Evolutionary conservation across 2,113 vertebrate species (phyloP).

Genomic region (Lonchura striata): DNA sequence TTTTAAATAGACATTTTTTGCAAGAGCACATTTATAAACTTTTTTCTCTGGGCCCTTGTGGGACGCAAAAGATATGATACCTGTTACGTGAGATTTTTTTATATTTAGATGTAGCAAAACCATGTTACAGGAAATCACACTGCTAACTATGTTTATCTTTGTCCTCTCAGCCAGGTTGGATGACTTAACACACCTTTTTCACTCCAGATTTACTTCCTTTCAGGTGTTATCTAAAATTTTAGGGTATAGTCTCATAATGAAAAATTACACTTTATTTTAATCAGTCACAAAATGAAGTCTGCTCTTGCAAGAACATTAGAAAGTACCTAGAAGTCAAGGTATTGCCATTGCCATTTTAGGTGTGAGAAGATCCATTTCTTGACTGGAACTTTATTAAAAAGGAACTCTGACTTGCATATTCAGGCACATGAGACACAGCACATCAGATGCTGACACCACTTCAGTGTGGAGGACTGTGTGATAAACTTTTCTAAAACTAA

Average conservation of each 20-base stretch:
- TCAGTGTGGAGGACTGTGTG: neutral
- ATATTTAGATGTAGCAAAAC: neutral
- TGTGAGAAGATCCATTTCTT: neutral
- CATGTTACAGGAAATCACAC: neutral
- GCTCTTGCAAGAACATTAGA: neutral
- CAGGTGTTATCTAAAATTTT: neutral
- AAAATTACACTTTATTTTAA: neutral
- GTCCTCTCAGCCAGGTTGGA: neutral
- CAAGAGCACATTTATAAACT: neutral
- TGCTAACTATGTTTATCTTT: neutral
- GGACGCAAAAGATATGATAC: neutral
- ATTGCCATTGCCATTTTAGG: neutral
- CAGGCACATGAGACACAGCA: neutral
- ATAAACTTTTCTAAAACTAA: neutral
- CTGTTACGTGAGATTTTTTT: neutral
- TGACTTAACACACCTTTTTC: neutral
- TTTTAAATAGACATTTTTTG: neutral
- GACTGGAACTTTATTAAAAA: neutral
- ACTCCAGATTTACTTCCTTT: neutral
- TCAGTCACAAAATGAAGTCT: neutral
- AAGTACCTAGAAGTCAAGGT: neutral
- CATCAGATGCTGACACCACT: neutral
- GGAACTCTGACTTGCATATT: neutral
- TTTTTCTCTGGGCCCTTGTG: neutral
- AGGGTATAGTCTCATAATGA: neutral